These are phyloP conservation scores for Lepetodrilus schrolli DNA, from an alignment of 2,888 invertebrate species.

Conservation along the genomic window DNA sequence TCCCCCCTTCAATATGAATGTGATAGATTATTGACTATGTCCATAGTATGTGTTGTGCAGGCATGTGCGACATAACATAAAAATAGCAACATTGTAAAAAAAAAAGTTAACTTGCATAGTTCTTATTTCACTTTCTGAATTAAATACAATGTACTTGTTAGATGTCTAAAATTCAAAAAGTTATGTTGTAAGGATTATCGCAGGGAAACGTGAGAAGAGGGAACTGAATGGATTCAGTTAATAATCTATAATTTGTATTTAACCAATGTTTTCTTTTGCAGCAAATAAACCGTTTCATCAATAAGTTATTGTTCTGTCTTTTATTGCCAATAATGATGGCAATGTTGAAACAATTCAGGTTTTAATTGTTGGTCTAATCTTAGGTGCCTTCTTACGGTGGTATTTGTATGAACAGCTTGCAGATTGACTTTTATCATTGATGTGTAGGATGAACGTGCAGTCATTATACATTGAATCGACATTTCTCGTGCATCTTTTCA, in stretches of 20 bases:
- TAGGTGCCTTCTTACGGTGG: too few relatives aligned
- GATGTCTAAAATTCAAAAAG: too few relatives aligned
- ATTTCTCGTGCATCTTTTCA: too few relatives aligned
- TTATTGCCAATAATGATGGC: too few relatives aligned
- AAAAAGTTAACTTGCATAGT: neutral
- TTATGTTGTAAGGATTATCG: neutral
- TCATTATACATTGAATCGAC: too few relatives aligned
- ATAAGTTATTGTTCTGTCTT: too few relatives aligned
- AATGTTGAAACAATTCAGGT: too few relatives aligned
- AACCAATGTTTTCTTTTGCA: slow-evolving; percentile 6
- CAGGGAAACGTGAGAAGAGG: slow-evolving; percentile 1
- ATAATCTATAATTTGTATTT: neutral
- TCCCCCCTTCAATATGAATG: neutral
- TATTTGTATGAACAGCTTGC: too few relatives aligned
- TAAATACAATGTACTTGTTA: too few relatives aligned
- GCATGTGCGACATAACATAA: neutral
- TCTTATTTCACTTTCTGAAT: neutral
- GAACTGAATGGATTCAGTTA: slow-evolving; percentile 14
- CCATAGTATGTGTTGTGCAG: neutral
- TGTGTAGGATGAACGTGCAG: too few relatives aligned
- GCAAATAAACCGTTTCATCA: slow-evolving; percentile 16
- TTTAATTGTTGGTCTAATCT: too few relatives aligned
- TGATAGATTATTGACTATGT: slow-evolving; percentile 13
- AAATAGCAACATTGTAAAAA: neutral
- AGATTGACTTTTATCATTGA: too few relatives aligned